Evolutionary conservation across 2,888 invertebrate species (phyloP).

Genomic region (Ormyrus rosae): DNA sequence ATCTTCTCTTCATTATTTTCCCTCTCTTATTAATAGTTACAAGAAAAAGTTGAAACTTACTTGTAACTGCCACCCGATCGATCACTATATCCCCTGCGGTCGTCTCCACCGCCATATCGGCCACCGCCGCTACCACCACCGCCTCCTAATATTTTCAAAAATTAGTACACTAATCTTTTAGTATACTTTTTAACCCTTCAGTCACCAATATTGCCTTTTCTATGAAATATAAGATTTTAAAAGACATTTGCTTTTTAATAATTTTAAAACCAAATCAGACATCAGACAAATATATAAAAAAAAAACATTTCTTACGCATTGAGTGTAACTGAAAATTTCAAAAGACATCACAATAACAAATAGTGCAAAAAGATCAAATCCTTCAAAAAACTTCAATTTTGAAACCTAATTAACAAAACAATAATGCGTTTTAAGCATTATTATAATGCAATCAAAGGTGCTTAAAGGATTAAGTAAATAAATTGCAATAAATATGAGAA

Average conservation of each 20-base stretch:
- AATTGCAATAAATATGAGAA: no score
- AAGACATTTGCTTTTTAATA: no score
- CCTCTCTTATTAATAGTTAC: constrained; percentile 24
- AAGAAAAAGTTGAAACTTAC: constrained; percentile 68
- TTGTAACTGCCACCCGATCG: constrained; percentile 77
- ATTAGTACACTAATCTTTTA: background rate
- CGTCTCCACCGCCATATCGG: constrained; percentile 76
- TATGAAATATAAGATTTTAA: no score
- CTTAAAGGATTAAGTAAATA: constrained; percentile 12
- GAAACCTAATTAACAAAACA: no score
- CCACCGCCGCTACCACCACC: constrained; percentile 75
- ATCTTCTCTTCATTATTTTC: constrained; percentile 28
- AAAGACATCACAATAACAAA: no score
- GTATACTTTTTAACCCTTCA: constrained; percentile 7
- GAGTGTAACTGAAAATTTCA: no score
- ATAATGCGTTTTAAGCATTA: no score
- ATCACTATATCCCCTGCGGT: constrained; percentile 73
- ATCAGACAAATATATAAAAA: no score
- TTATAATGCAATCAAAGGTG: background rate
- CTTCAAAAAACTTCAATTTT: no score
- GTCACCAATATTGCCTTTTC: constrained; percentile 5
- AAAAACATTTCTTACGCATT: no score
- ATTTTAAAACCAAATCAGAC: no score
- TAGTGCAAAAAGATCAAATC: no score
- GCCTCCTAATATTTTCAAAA: constrained; percentile 39